Conservation (phyloP, 64 coral and sea anemone species). For the Montipora sp. region DNA sequence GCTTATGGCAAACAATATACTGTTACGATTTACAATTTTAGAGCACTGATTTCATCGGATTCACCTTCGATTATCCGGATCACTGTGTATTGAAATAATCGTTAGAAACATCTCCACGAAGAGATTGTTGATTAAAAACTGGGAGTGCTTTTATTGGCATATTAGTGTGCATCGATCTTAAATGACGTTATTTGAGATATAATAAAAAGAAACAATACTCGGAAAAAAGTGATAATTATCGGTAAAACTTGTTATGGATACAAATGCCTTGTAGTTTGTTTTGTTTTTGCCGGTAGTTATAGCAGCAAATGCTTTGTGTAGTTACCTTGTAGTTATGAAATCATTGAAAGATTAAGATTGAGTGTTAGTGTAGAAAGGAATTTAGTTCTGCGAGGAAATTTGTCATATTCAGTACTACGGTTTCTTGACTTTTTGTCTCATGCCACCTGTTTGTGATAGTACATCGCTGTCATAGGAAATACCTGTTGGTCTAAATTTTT, state of each 20-base stretch:
- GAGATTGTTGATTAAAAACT: background rate
- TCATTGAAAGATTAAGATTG: background rate
- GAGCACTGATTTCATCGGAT: background rate
- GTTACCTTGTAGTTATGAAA: too few species aligned
- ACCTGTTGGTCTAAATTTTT: background rate
- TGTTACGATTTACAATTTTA: background rate
- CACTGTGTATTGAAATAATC: background rate
- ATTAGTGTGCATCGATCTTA: background rate
- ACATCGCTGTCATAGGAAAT: background rate
- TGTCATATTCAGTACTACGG: background rate
- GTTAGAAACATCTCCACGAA: too few species aligned
- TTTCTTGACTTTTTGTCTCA: background rate
- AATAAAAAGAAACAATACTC: background rate
- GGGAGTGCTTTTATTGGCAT: background rate
- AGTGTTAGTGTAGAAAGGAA: background rate
- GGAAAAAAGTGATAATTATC: background rate
- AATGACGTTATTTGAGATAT: background rate
- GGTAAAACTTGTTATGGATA: background rate
- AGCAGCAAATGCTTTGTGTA: too few species aligned
- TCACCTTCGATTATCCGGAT: background rate
- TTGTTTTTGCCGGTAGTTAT: too few species aligned
- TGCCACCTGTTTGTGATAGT: conserved; percentile 30
- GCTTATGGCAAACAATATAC: background rate
- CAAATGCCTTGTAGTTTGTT: too few species aligned
- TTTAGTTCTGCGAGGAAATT: background rate